Conservation (phyloP, 1,140 invertebrate genomes). For the Grapholita molesta region DNA sequence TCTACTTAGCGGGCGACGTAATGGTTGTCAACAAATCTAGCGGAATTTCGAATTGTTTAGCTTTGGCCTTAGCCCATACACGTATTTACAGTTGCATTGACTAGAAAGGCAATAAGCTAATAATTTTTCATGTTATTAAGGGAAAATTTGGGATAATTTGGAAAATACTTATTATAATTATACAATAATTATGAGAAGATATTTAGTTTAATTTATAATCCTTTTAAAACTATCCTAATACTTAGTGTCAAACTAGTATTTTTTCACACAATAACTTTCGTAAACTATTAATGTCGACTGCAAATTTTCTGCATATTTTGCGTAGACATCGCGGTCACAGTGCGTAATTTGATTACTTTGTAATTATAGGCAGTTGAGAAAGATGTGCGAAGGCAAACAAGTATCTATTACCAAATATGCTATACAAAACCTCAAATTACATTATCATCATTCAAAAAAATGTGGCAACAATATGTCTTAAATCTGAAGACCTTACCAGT, state of each 20-base stretch:
- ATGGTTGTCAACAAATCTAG: constrained; percentile 67
- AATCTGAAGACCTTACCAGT: no score
- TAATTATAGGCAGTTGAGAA: background rate
- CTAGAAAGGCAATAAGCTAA: background rate
- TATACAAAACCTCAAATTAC: no score
- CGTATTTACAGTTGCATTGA: background rate
- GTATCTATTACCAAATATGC: background rate
- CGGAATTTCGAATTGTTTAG: constrained; percentile 58
- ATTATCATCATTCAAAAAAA: no score
- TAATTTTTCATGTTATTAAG: no score
- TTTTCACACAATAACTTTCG: no score
- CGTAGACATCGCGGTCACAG: background rate
- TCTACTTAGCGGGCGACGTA: constrained; percentile 61
- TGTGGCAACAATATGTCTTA: no score
- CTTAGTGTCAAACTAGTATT: no score
- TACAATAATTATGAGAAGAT: background rate
- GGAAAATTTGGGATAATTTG: no score
- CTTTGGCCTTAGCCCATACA: constrained; percentile 43
- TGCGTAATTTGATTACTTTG: background rate
- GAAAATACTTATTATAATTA: background rate
- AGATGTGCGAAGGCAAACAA: background rate
- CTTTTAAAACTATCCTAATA: no score
- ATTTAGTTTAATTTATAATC: background rate
- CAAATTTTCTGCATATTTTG: background rate
- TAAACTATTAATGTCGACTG: background rate